Evolutionary conservation across 2,888 invertebrate species (phyloP), one percentile per base, ranked within the genome.

Genomic region (Apodemia hepburni): DNA sequence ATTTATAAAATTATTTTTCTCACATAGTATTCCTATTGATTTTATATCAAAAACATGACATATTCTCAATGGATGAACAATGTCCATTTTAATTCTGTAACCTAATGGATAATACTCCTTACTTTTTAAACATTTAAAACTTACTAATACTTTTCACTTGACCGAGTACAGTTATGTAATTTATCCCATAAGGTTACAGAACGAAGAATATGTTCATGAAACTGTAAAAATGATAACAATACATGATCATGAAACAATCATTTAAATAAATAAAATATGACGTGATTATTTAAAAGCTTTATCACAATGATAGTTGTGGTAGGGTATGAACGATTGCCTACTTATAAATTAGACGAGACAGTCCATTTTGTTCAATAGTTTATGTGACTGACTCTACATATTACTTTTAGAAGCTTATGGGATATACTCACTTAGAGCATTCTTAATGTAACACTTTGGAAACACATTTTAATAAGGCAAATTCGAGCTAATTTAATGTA

Each of bases 251-350:
- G 22, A 54, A 54, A 54, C 27, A 27, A 27, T 6, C 9, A 22
- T 54, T 54, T 22, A 18, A 27, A 54, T 54, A 54, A 54, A 54
- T 54, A 51, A 51, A 27, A 27, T 54, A 54, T 54, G 54, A 54
- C 27, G 27, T 22, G 54, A 54, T 27, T 27, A 54, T 54, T 54
- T 54, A 54, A 54, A 54, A 22, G 22, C 27, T 51, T 51, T 54
- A 54, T 54, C 54, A 54, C 54, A 17, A 51, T 54, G 15, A 42
- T 54, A 54, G 5, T 54, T 54, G 54, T 54, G 27, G 54, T 51
- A 54, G 54, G 54, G 54, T 27, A 27, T 54, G 4, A 54, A 27
- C 18, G 27, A 27, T 54, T 22, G 51, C 27, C 51, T 54, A 54
- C 18, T 54, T 54, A 22, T 54, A 49, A 18, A 8, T 49, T 22